Evolutionary conservation across 2,113 vertebrate species (phyloP), one percentile per base, ranked within the genome.

Genomic region (Psettodes erumei): DNA sequence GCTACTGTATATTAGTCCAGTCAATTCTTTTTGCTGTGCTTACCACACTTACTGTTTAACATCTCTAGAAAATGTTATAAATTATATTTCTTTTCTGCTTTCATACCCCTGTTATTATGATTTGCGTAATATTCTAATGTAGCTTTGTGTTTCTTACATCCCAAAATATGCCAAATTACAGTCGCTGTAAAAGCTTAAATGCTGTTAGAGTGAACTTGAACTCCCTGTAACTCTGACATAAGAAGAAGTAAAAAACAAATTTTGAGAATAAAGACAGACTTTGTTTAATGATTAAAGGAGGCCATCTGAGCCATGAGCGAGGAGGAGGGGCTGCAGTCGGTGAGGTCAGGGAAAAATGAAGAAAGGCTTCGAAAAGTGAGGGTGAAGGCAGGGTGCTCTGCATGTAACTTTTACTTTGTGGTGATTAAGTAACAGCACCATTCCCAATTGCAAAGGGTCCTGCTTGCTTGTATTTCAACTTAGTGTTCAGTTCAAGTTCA

Each of bases 231-330:
- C 35, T 70, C 32, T 50, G 72, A 82, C 80, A 61, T 60, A n/a
- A 81, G 71, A 74, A 42, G 77, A 64, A 38, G 50, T n/a, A n/a
- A n/a, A 66, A 62, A 71, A 71, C 42, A 69, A n/a, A 42, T 78
- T 66, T 51, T 43, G 25, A 19, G 55, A 56, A 92, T 89, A 88
- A 89, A 92, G 86, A 86, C 62, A 61, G 77, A 87, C 85, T 88
- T 90, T 92, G 89, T 92, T 75, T 73, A 50, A 81, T 91, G 89
- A 91, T 84, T 88, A 90, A 87, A 81, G 70, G 76, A 87, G 47
- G 56, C 88, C n/a, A 84, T 88, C 84, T 67, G 65, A 85, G 86
- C 77, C 77, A 71, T 75, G 80, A 84, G 53, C 25, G 75, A 60
- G 69, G 77, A 56, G 78, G 82, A 65, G 86, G 80, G 65, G 59